Evolutionary conservation across 2,113 vertebrate species (phyloP), one percentile per base, ranked within the genome.

Genomic region (Callospermophilus lateralis): DNA sequence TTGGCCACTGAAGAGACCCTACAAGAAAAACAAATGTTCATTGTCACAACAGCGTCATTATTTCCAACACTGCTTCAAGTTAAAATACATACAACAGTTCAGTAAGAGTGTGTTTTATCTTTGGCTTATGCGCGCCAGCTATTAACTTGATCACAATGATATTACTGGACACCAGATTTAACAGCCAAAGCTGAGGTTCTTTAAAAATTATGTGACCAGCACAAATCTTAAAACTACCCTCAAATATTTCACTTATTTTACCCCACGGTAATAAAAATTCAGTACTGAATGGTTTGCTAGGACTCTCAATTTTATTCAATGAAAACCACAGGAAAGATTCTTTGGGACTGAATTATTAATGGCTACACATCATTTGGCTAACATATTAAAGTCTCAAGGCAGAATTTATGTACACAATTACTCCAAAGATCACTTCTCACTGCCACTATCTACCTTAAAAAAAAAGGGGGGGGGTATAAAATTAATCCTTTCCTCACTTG

Each of bases 291-390:
- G n/a, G 53, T 51, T 73, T 95, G 58, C 78, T 93, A 42, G 15
- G 10, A 72, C 28, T 61, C 53, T 85, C 68, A 61, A 87, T 84
- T 95, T 90, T 96, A 86, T 15, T 85, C 80, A 78, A 51, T 85
- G 67, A 96, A 94, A 90, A 95, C 32, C 84, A 84, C 0, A 89
- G 39, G 68, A 70, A 73, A 94, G 58, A 87, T 63, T 95, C 58
- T 17, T 72, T 32, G 61, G 68, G 37, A 83, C 78, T 96, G 11
- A 96, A 92, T 92, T 76, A 95, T 58, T 81, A 84, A 95, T 58
- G 32, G 61, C 32, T 61, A 88, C 58, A 45, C 2, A 80, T 67
- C 67, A 85, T 68, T 77, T 92, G 55, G 34, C 53, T 87, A 95
- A 94, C 12, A 55, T 2, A 13, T 73, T 13, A 51, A 68, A 93